Evolutionary conservation across 1,140 invertebrate genomes (phyloP).

Genomic region (Phthorimaea operculella): DNA sequence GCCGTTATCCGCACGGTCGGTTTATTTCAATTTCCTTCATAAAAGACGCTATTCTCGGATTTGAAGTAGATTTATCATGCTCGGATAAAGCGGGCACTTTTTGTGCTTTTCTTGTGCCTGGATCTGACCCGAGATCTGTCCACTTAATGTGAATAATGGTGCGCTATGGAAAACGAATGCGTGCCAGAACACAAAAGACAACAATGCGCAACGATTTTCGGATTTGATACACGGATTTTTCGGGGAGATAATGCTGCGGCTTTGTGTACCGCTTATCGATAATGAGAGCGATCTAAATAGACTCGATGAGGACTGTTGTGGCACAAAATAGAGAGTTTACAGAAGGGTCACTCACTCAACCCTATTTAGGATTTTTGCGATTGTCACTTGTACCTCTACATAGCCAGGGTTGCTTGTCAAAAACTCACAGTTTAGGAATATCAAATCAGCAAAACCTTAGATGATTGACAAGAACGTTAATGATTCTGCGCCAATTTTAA

Average conservation of each 20-base stretch:
- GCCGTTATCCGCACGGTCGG: conserved; percentile 67
- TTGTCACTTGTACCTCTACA: too few relatives aligned
- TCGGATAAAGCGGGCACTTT: conserved; percentile 68
- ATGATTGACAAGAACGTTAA: too few relatives aligned
- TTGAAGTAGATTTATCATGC: conserved; percentile 69
- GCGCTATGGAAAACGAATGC: conserved; percentile 67
- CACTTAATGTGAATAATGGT: conserved; percentile 69
- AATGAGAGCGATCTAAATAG: neutral
- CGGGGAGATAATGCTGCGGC: conserved; percentile 32
- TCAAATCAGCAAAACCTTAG: too few relatives aligned
- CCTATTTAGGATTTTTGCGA: too few relatives aligned
- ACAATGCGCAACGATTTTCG: conserved; percentile 63
- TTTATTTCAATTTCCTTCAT: conserved; percentile 69
- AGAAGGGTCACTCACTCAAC: too few relatives aligned
- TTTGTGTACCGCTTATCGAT: conserved; percentile 2
- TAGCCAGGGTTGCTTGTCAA: too few relatives aligned
- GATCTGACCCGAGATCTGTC: conserved; percentile 68
- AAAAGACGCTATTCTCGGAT: conserved; percentile 68
- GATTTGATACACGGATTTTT: conserved; percentile 62
- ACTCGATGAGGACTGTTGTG: too few relatives aligned
- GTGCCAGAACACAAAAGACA: conserved; percentile 66
- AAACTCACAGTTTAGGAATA: too few relatives aligned
- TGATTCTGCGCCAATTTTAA: too few relatives aligned
- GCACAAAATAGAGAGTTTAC: too few relatives aligned
- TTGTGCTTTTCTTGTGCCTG: conserved; percentile 67